Conservation (phyloP, 2,888 invertebrate genomes). For the Clostera curtula region DNA sequence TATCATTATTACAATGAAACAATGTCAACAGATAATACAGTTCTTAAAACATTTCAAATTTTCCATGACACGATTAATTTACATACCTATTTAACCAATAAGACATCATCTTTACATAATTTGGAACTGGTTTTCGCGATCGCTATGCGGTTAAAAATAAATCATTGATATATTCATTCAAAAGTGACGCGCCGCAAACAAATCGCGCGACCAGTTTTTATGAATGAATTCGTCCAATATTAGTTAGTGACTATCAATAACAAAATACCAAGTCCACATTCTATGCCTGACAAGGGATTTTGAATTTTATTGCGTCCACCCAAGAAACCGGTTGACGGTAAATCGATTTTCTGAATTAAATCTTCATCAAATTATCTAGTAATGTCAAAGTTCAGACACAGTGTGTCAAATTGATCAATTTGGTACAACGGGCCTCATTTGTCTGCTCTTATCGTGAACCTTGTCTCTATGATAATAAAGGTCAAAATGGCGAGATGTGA, state of each 20-base stretch:
- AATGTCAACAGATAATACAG: no score
- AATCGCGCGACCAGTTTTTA: constrained; percentile 25
- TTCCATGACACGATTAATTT: no score
- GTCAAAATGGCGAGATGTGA: constrained; percentile 16
- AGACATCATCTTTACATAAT: no score
- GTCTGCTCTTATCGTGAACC: constrained; percentile 16
- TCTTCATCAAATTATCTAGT: constrained; percentile 23
- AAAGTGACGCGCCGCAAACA: constrained; percentile 21
- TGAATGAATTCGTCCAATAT: constrained; percentile 29
- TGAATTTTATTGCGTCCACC: constrained; percentile 14
- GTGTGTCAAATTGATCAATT: constrained; percentile 28
- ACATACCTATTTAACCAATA: background rate
- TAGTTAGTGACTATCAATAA: constrained; percentile 26
- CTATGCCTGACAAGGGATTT: constrained; percentile 10
- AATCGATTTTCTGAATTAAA: constrained; percentile 10
- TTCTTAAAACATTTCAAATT: no score
- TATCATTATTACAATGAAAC: no score
- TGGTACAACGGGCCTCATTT: constrained; percentile 5
- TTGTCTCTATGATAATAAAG: constrained; percentile 17
- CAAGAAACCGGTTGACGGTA: constrained; percentile 10
- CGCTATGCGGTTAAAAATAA: constrained; percentile 16
- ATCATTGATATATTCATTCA: constrained; percentile 20
- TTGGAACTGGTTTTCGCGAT: constrained; percentile 12
- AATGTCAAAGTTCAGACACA: constrained; percentile 30
- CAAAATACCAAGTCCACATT: constrained; percentile 17